A percentile compares a stretch with the other conserved stretches of the same genome.
Evolutionary conservation across 2,797 vertebrate genomes (phyloP).

Genomic region (Borostomias antarcticus): DNA sequence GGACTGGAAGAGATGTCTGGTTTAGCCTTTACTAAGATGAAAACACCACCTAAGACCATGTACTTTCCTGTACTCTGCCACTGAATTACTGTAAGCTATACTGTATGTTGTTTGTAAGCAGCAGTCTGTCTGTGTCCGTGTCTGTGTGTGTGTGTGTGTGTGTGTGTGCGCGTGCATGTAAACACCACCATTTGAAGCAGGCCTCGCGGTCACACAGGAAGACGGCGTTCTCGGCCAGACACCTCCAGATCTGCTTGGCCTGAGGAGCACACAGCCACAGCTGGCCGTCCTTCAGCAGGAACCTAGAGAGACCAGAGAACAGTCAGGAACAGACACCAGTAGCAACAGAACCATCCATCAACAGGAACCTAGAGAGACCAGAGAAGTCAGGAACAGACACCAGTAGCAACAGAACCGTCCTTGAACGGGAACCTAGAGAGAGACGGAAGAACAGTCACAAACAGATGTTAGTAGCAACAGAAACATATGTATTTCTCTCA

Average conservation of each 20-base stretch:
- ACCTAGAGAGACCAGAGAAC: constrained; percentile 65
- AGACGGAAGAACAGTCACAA: no score
- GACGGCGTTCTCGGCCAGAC: constrained; percentile 90
- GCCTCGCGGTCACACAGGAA: constrained; percentile 92
- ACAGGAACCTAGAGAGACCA: constrained; percentile 79
- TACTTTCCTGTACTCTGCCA: no score
- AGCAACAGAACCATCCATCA: constrained; percentile 93
- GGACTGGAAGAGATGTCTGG: no score
- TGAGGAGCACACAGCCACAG: constrained; percentile 91
- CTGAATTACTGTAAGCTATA: no score
- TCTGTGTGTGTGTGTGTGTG: constrained; percentile 4
- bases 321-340: constrained; percentile 39
- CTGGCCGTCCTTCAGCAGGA: constrained; percentile 90
- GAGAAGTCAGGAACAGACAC: constrained; percentile 33
- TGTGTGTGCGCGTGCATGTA: constrained; percentile 43
- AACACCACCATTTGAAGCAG: constrained; percentile 94
- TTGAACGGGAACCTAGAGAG: constrained; percentile 86
- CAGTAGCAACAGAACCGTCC: no score
- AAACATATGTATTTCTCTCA: no score
- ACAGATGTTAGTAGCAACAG: no score
- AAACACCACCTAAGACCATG: no score
- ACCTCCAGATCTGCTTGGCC: constrained; percentile 93
- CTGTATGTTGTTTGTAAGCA: background rate
- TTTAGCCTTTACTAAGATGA: no score
- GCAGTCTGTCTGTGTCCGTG: constrained; percentile 53